Evolutionary conservation across 2,113 vertebrate species (phyloP).

Genomic region (Pseudolaguvia tuberculata): DNA sequence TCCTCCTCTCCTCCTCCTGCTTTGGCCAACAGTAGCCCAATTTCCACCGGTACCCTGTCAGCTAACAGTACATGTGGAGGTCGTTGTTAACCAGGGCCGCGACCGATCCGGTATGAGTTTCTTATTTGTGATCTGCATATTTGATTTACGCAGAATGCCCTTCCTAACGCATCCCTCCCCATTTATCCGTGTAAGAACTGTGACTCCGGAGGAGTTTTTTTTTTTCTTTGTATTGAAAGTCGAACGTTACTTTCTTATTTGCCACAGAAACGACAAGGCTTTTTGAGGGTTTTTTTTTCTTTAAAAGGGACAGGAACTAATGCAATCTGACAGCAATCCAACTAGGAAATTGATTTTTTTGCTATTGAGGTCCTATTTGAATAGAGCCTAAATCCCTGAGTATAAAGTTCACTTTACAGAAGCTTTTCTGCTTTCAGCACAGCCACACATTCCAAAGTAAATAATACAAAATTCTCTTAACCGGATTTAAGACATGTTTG

Average conservation of each 20-base stretch:
- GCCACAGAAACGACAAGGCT: neutral
- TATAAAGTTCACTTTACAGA: neutral
- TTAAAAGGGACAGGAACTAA: neutral
- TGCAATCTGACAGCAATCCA: slow-evolving; percentile 18
- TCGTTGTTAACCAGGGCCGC: too few relatives aligned
- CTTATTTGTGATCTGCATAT: too few relatives aligned
- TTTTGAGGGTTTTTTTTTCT: neutral
- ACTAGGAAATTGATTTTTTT: neutral
- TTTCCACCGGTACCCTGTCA: too few relatives aligned
- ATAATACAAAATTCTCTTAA: neutral
- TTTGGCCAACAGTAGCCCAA: too few relatives aligned
- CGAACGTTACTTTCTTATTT: neutral
- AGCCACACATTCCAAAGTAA: neutral
- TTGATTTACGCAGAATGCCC: too few relatives aligned
- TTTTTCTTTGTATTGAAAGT: neutral
- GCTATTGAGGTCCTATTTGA: neutral
- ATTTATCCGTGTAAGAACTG: too few relatives aligned
- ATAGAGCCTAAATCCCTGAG: neutral
- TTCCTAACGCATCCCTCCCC: too few relatives aligned
- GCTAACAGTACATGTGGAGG: too few relatives aligned
- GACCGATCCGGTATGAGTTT: too few relatives aligned
- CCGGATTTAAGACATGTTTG: slow-evolving; percentile 1
- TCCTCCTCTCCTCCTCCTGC: too few relatives aligned
- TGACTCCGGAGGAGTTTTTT: too few relatives aligned
- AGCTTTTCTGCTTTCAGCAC: neutral